Evolutionary conservation across 2,888 invertebrate genomes (phyloP), one percentile per base, ranked within the genome.

Genomic region (Aleiodes leptofemur): DNA sequence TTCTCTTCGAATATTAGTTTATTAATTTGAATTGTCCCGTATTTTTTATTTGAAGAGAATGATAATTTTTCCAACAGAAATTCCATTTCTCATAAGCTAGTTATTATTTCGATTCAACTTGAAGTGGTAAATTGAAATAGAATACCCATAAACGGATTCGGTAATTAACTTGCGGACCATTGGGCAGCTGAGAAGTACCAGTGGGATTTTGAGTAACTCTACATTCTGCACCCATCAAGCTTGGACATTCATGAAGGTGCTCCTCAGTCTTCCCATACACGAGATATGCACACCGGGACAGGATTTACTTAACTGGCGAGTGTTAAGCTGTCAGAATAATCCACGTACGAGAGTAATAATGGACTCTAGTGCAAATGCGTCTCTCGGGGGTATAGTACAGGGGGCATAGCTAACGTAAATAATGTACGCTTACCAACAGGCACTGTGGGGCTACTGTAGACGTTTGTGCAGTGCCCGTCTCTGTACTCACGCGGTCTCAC

Each of bases 271-370:
- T n/a, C 16, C 29, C 14, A 64, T 79, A 77, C 72, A 31, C 55
- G 79, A 77, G 78, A 78, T 79, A 80, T 80, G 74, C 72, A 74
- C 78, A 77, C 78, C 72, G 81, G 80, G 82, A 81, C 80, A 74
- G 84, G 86, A 86, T 86, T 86, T 86, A 85, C 86, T 85, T 86
- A 85, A 85, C 86, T 79, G 80, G 80, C 78, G 84, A 84, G 84
- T 82, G 86, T 85, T 86, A 85, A 86, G 82, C 85, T 84, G 85
- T 86, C 86, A 82, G 85, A 84, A 85, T 86, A 86, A 86, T 86
- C 85, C 84, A 82, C 82, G 79, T 81, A 81, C 82, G 79, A 78
- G 78, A 82, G 83, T 84, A 84, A 85, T 86, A 86, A 85, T 85
- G 83, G 84, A 85, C 82, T 83, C 78, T 56, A 82, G 85, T 81